Evolutionary conservation across 2,113 vertebrate species (phyloP), one percentile per base, ranked within the genome.

Genomic region (Eupsittula cactorum): DNA sequence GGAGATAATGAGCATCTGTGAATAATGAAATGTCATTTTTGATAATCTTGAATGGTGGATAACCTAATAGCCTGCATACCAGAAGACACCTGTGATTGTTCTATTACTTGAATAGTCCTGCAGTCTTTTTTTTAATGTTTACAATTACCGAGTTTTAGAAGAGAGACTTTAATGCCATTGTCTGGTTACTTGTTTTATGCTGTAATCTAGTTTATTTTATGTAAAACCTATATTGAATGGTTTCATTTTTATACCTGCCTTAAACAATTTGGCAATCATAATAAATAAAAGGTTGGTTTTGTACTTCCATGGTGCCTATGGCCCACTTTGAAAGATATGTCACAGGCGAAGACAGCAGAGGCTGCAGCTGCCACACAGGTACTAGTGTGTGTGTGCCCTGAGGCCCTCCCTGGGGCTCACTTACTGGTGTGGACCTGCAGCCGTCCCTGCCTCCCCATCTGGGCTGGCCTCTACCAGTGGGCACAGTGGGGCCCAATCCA

Each of bases 231-330:
- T 98, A 98, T 98, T 96, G 97, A 99, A 99, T 98, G 98, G 98
- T 99, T 99, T 99, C 98, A 98, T 99, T 99, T 99, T 99, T 99
- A 99, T 99, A 99, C 99, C 98, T 99, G 99, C 99, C 99, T 99
- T 99, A 99, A 99, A 98, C 98, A 99, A 99, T 98, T 99, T 98
- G 99, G 99, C 99, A 99, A 99, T 99, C 99, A 99, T 98, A 98
- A 99, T 99, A 99, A 98, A 97, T 95, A 97, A 99, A 99, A 97
- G 93, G 94, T 98, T 98, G 98, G 97, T 98, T 99, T 98, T 98
- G 98, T 98, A 98, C 86, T 88, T 97, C 49, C 88, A 95, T 97
- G 81, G 94, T 97, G 95, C 97, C 95, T 88, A 24, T 94, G 63
- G 49, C 76, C 96, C 88, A 44, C 93, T 85, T 86, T 70, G 55